Base-by-base conservation (phyloP, 2,888 invertebrate genomes). In the Heteromurus nitidus region DNA sequence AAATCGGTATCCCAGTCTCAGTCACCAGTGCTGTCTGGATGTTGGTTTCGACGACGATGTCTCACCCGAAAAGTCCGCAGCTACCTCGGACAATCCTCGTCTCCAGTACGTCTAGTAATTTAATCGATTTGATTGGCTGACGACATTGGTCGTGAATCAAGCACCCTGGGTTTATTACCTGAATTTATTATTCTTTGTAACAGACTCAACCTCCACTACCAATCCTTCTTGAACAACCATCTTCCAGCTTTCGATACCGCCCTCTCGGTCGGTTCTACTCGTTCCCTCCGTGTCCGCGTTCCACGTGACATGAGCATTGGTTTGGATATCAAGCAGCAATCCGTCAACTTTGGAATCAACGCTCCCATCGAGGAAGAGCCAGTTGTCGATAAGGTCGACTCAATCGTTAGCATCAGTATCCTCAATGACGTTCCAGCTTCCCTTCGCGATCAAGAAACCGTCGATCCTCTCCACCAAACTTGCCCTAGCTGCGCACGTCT, bases 301-400 rank as follows among this genome's bases (percentile, higher is more conserved):
- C 87, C 87, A 77, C 82, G 87, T 60, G 44, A 87, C 22, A 50
- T 86, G 80, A 85, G 80, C 77, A 69, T 86, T 26, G 85, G 84
- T 18, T 28, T 87, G 67, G 86, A 87, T 80, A 31, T 80, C 60
- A 85, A 85, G 74, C 83, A 85, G 80, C 75, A 82, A 20, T 67
- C 84, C 44, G 42, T 87, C 60, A 86, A 84, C 82, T 82, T 84
- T 60, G 83, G 75, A 31, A 55, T 80, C 72, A 70, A 81, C 28
- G 76, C 84, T 9, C 87, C 87, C 50, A 87, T 82, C 26, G 84
- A 87, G 67, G 86, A 84, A 22, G 85, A 87, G 62, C 87, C 87
- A n/a, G 20, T 82, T 31, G 47, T 85, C 58, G 80, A 75, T 67
- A 81, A 83, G 83, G 82, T 83, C 58, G 86, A 87, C 75, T 82